Percentiles rank a stretch among this genome's conserved stretches.
Conservation (phyloP, 1,140 invertebrate species). For the Drosophila takahashii region DNA sequence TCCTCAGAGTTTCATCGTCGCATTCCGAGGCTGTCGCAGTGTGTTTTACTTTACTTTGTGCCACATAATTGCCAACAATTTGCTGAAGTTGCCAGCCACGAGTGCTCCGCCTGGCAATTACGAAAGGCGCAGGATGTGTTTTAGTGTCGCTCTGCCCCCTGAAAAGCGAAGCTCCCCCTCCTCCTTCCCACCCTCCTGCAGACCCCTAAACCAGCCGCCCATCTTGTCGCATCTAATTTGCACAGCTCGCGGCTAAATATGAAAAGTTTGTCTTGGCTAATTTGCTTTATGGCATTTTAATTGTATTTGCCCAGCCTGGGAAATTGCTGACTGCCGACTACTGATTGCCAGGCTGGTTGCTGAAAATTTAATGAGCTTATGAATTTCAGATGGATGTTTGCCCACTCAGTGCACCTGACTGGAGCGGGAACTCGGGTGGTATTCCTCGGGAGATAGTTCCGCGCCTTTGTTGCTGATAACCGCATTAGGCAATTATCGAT, state of each 20-base stretch:
- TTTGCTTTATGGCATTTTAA: constrained; percentile 83
- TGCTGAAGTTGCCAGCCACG: constrained; percentile 78
- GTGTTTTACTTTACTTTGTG: constrained; percentile 69
- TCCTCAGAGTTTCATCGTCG: constrained; percentile 4
- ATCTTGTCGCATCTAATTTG: constrained; percentile 71
- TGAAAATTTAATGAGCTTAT: constrained; percentile 82
- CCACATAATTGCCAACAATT: constrained; percentile 81
- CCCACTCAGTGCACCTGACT: constrained; percentile 43
- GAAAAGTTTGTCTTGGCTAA: constrained; percentile 83
- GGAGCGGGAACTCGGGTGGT: background rate
- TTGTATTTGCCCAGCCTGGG: constrained; percentile 74
- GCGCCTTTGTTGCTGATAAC: constrained; percentile 48
- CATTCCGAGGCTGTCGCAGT: constrained; percentile 19
- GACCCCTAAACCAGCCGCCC: constrained; percentile 21
- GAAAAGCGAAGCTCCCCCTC: constrained; percentile 1
- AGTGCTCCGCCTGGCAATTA: constrained; percentile 76
- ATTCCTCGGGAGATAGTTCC: constrained; percentile 22
- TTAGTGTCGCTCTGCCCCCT: constrained; percentile 57
- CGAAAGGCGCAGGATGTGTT: constrained; percentile 72
- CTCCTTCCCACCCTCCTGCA: background rate
- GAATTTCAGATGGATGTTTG: constrained; percentile 64
- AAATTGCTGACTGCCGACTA: constrained; percentile 46
- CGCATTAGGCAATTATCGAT: constrained; percentile 74
- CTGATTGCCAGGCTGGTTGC: constrained; percentile 48
- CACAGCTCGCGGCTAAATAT: constrained; percentile 74